A percentile compares a stretch with the other conserved stretches of the same genome.
Evolutionary conservation across 2,113 vertebrate genomes (phyloP).

Genomic region (Neodon shergylaensis): DNA sequence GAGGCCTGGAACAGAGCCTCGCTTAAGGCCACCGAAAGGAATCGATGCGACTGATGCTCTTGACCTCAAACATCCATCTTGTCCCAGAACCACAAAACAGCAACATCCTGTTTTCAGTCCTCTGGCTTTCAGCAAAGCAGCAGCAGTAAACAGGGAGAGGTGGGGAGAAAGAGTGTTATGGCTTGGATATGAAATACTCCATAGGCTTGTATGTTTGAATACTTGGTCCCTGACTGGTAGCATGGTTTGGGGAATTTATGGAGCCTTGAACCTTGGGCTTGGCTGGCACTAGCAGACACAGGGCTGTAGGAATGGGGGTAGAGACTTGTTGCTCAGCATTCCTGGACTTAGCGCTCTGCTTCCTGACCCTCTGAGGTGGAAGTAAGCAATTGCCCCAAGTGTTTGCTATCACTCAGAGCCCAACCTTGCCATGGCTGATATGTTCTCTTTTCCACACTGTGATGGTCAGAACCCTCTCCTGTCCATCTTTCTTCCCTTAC

Average conservation of each 20-base stretch:
- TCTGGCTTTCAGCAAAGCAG: not conserved
- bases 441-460: no score
- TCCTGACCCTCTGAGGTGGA: not conserved
- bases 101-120: not conserved
- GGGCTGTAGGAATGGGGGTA: no score
- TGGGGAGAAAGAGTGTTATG: not conserved
- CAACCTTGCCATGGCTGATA: no score
- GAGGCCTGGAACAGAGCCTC: not conserved
- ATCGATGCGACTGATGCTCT: rapidly evolving
- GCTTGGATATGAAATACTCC: not conserved
- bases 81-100: not conserved
- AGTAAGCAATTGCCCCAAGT: not conserved
- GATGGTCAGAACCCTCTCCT: not conserved
- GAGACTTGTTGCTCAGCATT: not conserved
- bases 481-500: not conserved
- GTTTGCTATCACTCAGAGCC: no score
- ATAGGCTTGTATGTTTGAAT: not conserved
- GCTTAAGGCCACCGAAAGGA: not conserved
- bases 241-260: not conserved
- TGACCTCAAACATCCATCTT: not conserved
- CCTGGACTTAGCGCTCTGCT: not conserved
- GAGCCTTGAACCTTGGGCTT: not conserved
- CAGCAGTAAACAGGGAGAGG: not conserved
- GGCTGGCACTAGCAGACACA: not conserved
- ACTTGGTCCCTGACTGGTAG: not conserved